Evolutionary conservation across 1,140 invertebrate species (phyloP).

Genomic region (Steinernema feltiae): DNA sequence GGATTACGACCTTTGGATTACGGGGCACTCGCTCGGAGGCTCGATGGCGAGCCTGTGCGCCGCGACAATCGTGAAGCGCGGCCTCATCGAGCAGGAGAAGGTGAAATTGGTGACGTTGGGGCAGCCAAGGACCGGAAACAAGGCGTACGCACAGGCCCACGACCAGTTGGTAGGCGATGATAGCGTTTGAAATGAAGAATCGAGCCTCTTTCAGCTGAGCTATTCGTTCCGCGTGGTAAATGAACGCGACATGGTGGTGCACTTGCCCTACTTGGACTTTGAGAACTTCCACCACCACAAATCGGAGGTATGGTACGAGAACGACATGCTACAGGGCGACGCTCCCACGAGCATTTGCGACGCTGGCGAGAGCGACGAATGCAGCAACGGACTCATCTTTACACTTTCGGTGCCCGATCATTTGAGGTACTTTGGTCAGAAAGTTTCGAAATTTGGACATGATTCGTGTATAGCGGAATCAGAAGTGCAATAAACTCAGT

Average conservation of each 20-base stretch:
- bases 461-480: no score
- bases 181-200: no score
- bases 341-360: neutral
- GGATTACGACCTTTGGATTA: slow-evolving; percentile 28
- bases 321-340: slow-evolving; percentile 16
- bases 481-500: no score
- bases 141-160: no score
- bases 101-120: no score
- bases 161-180: no score
- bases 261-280: slow-evolving; percentile 23
- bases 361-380: slow-evolving; percentile 21
- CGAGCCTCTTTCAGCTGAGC: neutral
- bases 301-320: slow-evolving; percentile 30
- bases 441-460: slow-evolving; percentile 22
- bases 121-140: no score
- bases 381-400: slow-evolving; percentile 19
- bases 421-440: slow-evolving; percentile 17
- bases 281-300: slow-evolving; percentile 26
- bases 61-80: no score
- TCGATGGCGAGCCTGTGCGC: neutral
- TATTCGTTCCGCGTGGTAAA: slow-evolving; percentile 23
- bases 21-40: no score
- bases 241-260: slow-evolving; percentile 20
- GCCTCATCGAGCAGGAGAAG: no score
- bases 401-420: slow-evolving; percentile 20